A percentile compares a stretch with the other conserved stretches of the same genome.
These are phyloP conservation scores for Actinopyga echinites DNA, from an alignment of 53 echinoderm and acorn worm species.

Conservation along the genomic window DNA sequence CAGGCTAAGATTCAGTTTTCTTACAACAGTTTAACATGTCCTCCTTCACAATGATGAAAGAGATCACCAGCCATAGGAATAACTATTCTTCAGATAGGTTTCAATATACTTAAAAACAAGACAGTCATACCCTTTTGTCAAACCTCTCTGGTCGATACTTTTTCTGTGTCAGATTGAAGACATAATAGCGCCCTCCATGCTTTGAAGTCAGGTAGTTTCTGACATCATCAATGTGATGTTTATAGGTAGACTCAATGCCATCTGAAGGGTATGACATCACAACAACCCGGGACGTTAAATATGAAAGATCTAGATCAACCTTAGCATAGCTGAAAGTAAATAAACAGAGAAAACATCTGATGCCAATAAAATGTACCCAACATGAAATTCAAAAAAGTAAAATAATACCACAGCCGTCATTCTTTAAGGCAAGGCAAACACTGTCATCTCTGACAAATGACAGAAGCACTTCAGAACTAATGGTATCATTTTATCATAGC, in stretches of 20 bases:
- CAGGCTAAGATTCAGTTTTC: too few relatives aligned
- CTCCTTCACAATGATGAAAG: neutral
- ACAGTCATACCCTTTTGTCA: constrained; percentile 83
- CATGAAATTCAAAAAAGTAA: too few relatives aligned
- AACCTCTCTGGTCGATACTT: constrained; percentile 82
- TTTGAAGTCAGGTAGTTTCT: constrained; percentile 79
- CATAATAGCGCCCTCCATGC: constrained; percentile 74
- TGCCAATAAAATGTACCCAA: too few relatives aligned
- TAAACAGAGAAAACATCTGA: neutral
- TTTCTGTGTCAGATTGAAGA: constrained; percentile 85
- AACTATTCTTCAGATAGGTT: neutral
- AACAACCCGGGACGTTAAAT: constrained; percentile 78
- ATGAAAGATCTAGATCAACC: constrained; percentile 81
- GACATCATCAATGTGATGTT: constrained; percentile 94
- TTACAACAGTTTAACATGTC: too few relatives aligned
- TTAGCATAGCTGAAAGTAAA: constrained; percentile 70
- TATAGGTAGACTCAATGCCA: constrained; percentile 93
- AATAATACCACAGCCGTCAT: too few relatives aligned
- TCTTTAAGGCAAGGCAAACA: too few relatives aligned
- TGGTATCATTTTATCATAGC: too few relatives aligned
- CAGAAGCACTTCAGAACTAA: too few relatives aligned
- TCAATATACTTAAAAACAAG: neutral
- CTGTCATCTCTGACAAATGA: too few relatives aligned
- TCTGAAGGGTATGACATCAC: constrained; percentile 97
- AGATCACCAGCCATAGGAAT: neutral